Evolutionary conservation across 2,797 vertebrate species (phyloP), one percentile per base, ranked within the genome.

Genomic region (Chromobotia macracanthus): DNA sequence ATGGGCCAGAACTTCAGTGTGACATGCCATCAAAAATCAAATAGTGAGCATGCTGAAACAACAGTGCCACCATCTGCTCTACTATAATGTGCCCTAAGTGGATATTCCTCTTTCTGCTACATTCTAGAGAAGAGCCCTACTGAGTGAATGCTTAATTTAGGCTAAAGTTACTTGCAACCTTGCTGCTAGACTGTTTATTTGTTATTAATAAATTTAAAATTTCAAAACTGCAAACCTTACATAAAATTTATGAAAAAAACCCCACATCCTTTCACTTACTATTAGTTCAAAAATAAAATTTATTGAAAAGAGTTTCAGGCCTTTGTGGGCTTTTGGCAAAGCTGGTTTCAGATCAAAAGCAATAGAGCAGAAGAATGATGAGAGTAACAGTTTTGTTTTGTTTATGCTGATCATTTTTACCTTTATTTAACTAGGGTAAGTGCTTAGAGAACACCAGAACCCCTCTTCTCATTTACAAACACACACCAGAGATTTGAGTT

Each of bases 21-120:
- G 60, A 44, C 58, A 72, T n/a, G 31, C 19, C 78, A 83, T 83
- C 75, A 85, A 81, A 83, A 78, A 83, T 83, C 75, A 19, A 83
- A 55, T 15, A 82, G 73, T 55, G 53, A 63, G 61, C 66, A 23
- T 70, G 78, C 50, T 50, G 60, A 58, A 68, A 74, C 66, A 21
- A 63, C 53, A 80, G 64, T 74, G 51, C 41, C 18, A 66, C 80
- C 80, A 82, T 84, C 77, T 84, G 83, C 55, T 71, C 48, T 31
- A 16, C 10, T 68, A 31, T 44, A 76, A 68, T 58, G 41, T 11
- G 9, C 41, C 41, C 41, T 15, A 16, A 51, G 48, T 51, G 18
- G 48, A 16, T 18, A 18, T 19, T 56, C 31, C 48, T 13, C 21
- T 75, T 75, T 75, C 23, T 38, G 28, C 19, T 8, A 31, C 23